Percentiles rank a stretch among this genome's conserved stretches.
phyloP scores from a whole-genome alignment of 1,140 invertebrate genomes.

The Galendromus occidentalis region DNA sequence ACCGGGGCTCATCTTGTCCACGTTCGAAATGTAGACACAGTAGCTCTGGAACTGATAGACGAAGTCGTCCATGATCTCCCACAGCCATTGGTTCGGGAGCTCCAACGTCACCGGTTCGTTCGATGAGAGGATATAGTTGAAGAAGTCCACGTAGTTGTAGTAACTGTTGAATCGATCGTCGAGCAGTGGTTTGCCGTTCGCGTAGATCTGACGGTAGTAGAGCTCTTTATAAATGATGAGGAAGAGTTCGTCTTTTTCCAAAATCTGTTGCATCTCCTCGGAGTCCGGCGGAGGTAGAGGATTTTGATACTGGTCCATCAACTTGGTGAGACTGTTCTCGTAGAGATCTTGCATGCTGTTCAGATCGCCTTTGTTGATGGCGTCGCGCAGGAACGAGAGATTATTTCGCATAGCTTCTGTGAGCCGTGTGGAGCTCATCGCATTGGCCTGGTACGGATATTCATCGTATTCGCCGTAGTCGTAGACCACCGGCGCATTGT shows the following conservation, averaged over 20 bases:
- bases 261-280: neutral
- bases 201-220: constrained; percentile 93
- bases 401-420: neutral
- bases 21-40: constrained; percentile 65
- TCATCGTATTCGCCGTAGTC: neutral
- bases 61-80: constrained; percentile 96
- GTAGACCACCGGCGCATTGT: neutral
- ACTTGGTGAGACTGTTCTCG: neutral
- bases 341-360: neutral
- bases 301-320: constrained; percentile 1
- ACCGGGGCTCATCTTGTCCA: constrained; percentile 57
- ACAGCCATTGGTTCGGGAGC: constrained; percentile 94
- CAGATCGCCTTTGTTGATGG: neutral
- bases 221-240: constrained; percentile 91
- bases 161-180: constrained; percentile 86
- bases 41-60: constrained; percentile 80
- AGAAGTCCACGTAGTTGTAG: constrained; percentile 93
- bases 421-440: neutral
- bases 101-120: constrained; percentile 72
- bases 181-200: constrained; percentile 61
- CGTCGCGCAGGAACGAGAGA: neutral
- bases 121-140: constrained; percentile 75
- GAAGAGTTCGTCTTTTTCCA: constrained; percentile 38
- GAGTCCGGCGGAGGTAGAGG: neutral
- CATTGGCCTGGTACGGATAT: too few species aligned